These are phyloP conservation scores for Eulemur rufifrons DNA, from an alignment of 2,113 vertebrate species.

Conservation along the genomic window DNA sequence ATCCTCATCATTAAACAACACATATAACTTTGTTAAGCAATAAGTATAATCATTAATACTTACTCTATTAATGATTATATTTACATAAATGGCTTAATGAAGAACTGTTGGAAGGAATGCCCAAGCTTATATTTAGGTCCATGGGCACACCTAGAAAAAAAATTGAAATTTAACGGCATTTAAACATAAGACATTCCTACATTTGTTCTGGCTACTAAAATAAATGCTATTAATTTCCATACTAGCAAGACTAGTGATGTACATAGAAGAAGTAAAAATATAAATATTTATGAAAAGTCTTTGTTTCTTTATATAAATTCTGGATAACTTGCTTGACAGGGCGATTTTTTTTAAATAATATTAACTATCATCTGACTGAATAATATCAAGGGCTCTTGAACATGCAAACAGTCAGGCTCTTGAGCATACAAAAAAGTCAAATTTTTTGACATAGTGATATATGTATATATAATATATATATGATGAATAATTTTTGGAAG, in stretches of 20 bases:
- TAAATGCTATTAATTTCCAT: not conserved
- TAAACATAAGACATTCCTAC: not conserved
- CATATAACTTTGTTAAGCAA: not conserved
- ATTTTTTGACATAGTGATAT: not conserved
- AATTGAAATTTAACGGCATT: not conserved
- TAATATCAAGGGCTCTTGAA: not conserved
- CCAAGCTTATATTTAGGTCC: not conserved
- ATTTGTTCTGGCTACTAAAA: not conserved
- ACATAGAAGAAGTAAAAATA: not conserved
- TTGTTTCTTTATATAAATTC: not conserved
- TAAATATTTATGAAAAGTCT: not conserved
- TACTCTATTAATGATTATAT: not conserved
- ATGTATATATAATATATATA: not conserved
- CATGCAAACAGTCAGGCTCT: not conserved
- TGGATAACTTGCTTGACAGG: not conserved
- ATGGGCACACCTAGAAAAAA: not conserved
- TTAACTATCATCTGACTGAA: not conserved
- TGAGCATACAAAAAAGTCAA: not conserved
- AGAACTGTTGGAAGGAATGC: not conserved
- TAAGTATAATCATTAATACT: not conserved
- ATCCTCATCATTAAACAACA: not conserved
- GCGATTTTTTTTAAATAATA: not conserved
- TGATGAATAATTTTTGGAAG: not conserved
- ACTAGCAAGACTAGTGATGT: not conserved
- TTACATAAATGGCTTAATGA: not conserved